These are phyloP conservation scores for Aurelia sp. DNA, from an alignment of 30 jellyfish, hydroid and myxozoan species.

Conservation along the genomic window DNA sequence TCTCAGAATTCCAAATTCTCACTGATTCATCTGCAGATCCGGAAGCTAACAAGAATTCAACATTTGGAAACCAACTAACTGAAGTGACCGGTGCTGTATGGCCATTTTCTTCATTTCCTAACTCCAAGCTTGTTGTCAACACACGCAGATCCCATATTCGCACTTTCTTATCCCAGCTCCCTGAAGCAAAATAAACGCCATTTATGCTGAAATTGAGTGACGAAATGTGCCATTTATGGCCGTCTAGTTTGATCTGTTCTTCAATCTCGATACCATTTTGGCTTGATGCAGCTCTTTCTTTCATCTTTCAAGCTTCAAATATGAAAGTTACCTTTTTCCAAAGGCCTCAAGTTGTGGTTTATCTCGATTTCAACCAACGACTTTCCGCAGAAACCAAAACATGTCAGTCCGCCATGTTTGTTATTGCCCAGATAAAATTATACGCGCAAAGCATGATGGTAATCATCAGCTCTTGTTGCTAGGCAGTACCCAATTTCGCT, in stretches of 20 bases:
- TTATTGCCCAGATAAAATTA: neutral
- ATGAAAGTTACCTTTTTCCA: neutral
- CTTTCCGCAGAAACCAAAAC: neutral
- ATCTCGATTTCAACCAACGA: neutral
- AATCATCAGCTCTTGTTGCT: too few species aligned
- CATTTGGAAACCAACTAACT: slow-evolving; percentile 87
- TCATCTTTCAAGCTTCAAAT: slow-evolving; percentile 15
- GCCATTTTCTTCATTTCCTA: slow-evolving; percentile 76
- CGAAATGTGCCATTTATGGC: slow-evolving; percentile 90
- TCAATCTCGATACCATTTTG: slow-evolving; percentile 73
- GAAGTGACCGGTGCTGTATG: slow-evolving; percentile 86
- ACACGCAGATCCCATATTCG: slow-evolving; percentile 85
- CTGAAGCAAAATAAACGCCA: slow-evolving; percentile 92
- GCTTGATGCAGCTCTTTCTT: slow-evolving; percentile 14
- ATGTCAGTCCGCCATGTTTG: neutral
- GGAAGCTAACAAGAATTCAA: slow-evolving; percentile 83
- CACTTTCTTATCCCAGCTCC: slow-evolving; percentile 89
- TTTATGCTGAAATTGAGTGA: slow-evolving; percentile 74
- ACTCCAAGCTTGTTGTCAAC: slow-evolving; percentile 64
- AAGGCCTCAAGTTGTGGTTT: neutral
- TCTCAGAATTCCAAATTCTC: slow-evolving; percentile 84
- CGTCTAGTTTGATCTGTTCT: slow-evolving; percentile 81
- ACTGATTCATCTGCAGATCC: slow-evolving; percentile 86
- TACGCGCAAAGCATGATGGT: neutral
- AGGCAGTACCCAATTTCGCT: too few species aligned